A percentile compares a stretch with the other conserved stretches of the same genome.
These are phyloP conservation scores for Pseudorhiza aurosa DNA, from an alignment of 30 jellyfish, hydroid and myxozoan genomes.

Conservation along the genomic window DNA sequence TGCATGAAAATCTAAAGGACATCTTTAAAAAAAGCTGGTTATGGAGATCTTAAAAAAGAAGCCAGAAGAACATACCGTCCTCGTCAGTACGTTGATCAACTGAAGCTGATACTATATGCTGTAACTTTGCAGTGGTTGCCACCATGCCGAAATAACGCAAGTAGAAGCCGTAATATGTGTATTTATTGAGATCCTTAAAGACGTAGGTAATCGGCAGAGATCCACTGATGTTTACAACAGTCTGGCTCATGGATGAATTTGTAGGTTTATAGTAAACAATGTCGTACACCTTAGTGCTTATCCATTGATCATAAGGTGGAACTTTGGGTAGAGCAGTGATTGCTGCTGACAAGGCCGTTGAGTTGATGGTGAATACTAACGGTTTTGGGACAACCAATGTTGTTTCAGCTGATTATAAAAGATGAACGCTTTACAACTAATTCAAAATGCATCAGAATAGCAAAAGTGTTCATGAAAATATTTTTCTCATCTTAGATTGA, in stretches of 20 bases:
- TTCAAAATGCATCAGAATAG: too few species aligned
- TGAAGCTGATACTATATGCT: constrained; percentile 11
- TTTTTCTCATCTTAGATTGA: too few species aligned
- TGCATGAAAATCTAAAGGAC: too few species aligned
- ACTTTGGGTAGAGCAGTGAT: constrained; percentile 13
- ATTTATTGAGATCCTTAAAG: constrained; percentile 5
- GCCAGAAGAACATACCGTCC: constrained; percentile 27
- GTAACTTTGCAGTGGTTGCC: constrained; percentile 4
- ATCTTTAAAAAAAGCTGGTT: too few species aligned
- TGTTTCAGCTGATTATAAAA: constrained; percentile 3
- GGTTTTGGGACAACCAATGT: neutral
- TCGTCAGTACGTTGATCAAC: constrained; percentile 7
- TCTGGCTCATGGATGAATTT: neutral
- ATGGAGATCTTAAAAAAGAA: too few species aligned
- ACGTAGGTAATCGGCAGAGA: constrained; percentile 2
- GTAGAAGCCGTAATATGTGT: constrained; percentile 30
- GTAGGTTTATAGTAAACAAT: constrained; percentile 9
- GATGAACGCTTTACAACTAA: too few species aligned
- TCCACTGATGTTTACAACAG: constrained; percentile 30
- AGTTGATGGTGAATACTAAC: neutral
- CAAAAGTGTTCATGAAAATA: too few species aligned
- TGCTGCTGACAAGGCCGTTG: constrained; percentile 4
- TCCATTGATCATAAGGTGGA: constrained; percentile 29
- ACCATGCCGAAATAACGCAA: constrained; percentile 34
- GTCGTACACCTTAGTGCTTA: constrained; percentile 3